phyloP scores from a whole-genome alignment of 2,797 vertebrate species.

The Neoniphon sammara region DNA sequence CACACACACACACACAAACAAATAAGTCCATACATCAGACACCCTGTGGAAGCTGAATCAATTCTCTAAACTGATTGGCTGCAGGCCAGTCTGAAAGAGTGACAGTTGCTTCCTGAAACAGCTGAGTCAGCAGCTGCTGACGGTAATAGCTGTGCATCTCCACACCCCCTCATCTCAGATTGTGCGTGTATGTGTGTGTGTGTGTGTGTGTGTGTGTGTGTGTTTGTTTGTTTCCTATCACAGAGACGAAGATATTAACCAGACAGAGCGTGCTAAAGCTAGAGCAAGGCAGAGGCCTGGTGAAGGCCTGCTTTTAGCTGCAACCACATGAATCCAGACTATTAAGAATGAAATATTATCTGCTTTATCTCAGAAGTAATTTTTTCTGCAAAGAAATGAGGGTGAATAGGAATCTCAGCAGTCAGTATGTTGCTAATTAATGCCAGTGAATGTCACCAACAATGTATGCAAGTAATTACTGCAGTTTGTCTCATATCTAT shows the following conservation, averaged over 20 bases:
- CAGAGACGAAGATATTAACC: conserved; percentile 1
- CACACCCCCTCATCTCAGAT: conserved; percentile 49
- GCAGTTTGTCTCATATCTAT: no score
- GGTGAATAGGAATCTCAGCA: conserved; percentile 30
- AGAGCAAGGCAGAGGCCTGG: conserved; percentile 7
- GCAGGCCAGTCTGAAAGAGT: conserved; percentile 41
- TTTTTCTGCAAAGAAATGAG: conserved; percentile 16
- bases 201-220: background rate
- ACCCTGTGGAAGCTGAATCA: conserved; percentile 43
- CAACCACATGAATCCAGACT: conserved; percentile 26
- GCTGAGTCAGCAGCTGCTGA: conserved; percentile 80
- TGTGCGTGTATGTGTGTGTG: conserved; percentile 2
- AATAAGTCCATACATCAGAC: background rate
- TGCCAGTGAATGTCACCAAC: no score
- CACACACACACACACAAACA: conserved; percentile 8
- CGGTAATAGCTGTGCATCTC: conserved; percentile 62
- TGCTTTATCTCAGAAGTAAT: conserved; percentile 4
- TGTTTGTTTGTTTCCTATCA: conserved; percentile 60
- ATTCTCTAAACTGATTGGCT: conserved; percentile 65
- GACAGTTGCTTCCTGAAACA: conserved; percentile 70
- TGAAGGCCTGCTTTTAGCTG: conserved; percentile 12
- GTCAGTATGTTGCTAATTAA: conserved; percentile 5
- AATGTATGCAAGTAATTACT: background rate
- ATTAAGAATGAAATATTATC: no score
- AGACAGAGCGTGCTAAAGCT: background rate